A percentile compares a stretch with the other conserved stretches of the same genome.
These are phyloP conservation scores for Pseudoips prasinana DNA, from an alignment of 2,888 invertebrate genomes.

Conservation along the genomic window DNA sequence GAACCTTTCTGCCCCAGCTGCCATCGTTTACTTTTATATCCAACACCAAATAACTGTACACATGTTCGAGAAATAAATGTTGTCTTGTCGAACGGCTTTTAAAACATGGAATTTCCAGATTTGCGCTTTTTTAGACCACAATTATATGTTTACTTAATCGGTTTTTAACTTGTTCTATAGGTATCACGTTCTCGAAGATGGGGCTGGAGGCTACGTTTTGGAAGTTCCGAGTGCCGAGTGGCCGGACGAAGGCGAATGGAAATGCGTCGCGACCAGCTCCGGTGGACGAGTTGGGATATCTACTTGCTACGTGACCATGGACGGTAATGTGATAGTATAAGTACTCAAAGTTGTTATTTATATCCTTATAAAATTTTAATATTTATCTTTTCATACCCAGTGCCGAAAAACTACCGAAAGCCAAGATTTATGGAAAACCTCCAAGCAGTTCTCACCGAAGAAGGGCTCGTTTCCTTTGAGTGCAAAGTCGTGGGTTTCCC, in stretches of 20 bases:
- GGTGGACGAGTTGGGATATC: constrained; percentile 90
- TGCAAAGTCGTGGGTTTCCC: constrained; percentile 97
- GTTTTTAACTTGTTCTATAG: too few species aligned
- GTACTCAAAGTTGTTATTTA: too few species aligned
- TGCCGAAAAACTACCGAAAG: constrained; percentile 94
- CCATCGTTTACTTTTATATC: too few species aligned
- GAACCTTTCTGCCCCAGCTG: too few species aligned
- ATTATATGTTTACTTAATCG: too few species aligned
- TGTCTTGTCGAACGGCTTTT: too few species aligned
- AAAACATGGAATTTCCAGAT: too few species aligned
- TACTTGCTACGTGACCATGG: constrained; percentile 88
- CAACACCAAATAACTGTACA: too few species aligned
- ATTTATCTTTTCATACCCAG: constrained; percentile 72
- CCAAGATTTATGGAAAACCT: constrained; percentile 95
- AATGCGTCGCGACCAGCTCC: constrained; percentile 90
- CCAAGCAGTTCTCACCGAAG: constrained; percentile 94
- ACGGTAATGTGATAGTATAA: constrained; percentile 82
- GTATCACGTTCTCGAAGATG: constrained; percentile 90
- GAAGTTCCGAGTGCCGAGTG: constrained; percentile 89
- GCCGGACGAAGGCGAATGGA: constrained; percentile 94
- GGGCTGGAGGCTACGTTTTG: constrained; percentile 90
- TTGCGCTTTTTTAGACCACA: too few species aligned
- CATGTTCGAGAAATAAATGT: too few species aligned
- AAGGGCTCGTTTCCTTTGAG: constrained; percentile 95
- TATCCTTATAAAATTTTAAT: too few species aligned